Conservation (phyloP, 2,888 invertebrate species). For the Cyclophora albipunctata region DNA sequence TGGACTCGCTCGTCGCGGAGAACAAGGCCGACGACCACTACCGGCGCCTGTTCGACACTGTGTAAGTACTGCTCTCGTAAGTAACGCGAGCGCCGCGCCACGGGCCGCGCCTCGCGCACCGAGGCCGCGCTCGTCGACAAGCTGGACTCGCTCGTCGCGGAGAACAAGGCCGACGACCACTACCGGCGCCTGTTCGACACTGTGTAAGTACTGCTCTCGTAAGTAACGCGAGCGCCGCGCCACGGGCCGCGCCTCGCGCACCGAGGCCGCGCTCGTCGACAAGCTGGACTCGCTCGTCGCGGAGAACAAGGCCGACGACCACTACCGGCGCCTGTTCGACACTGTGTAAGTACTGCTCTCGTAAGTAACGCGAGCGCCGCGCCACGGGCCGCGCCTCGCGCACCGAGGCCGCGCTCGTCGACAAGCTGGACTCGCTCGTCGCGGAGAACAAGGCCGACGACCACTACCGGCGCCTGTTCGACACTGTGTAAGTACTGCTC, state of each 20-base stretch:
- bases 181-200: conserved; percentile 95
- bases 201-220: conserved; percentile 83
- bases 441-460: conserved; percentile 96
- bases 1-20: conserved; percentile 93
- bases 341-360: conserved; percentile 86
- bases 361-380: conserved; percentile 85
- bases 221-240: conserved; percentile 87
- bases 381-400: conserved; percentile 90
- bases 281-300: conserved; percentile 94
- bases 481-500: conserved; percentile 88
- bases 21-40: conserved; percentile 97
- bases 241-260: conserved; percentile 90
- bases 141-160: conserved; percentile 91
- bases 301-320: conserved; percentile 95
- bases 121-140: conserved; percentile 96
- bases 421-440: conserved; percentile 93
- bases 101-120: conserved; percentile 91
- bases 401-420: conserved; percentile 95
- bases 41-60: conserved; percentile 92
- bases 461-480: conserved; percentile 93
- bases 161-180: conserved; percentile 95
- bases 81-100: conserved; percentile 86
- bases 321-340: conserved; percentile 93
- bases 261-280: conserved; percentile 95
- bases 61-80: conserved; percentile 82